These are phyloP conservation scores for Mus minutoides DNA, from an alignment of 2,797 vertebrate species.

Conservation along the genomic window DNA sequence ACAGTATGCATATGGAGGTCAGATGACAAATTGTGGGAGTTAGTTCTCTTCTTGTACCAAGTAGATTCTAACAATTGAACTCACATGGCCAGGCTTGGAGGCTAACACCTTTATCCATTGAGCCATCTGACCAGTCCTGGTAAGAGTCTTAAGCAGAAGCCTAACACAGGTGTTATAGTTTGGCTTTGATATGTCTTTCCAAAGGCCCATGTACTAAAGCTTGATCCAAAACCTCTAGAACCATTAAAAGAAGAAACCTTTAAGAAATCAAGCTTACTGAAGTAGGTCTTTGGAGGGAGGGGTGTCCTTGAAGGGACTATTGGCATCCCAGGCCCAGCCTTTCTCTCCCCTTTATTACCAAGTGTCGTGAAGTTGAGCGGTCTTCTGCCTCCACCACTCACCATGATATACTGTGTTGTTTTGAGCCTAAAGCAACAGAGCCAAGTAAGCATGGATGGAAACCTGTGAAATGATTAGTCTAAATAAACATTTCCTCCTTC, in stretches of 20 bases:
- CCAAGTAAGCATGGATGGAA: neutral
- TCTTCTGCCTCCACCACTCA: neutral
- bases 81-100: neutral
- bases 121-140: neutral
- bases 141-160: slow-evolving; percentile 30
- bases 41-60: neutral
- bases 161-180: neutral
- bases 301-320: neutral
- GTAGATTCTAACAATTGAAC: neutral
- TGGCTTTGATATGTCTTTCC: neutral
- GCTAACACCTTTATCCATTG: neutral
- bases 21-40: neutral
- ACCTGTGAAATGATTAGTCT: neutral
- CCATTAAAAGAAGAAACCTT: neutral
- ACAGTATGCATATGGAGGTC: neutral
- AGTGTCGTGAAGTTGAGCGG: neutral
- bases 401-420: neutral
- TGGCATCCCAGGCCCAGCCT: neutral
- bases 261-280: neutral
- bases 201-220: neutral
- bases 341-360: neutral
- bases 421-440: neutral
- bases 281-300: neutral
- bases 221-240: neutral
- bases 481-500: neutral